Conservation (phyloP, 2,888 invertebrate genomes). For the Drosophila silvestris region DNA sequence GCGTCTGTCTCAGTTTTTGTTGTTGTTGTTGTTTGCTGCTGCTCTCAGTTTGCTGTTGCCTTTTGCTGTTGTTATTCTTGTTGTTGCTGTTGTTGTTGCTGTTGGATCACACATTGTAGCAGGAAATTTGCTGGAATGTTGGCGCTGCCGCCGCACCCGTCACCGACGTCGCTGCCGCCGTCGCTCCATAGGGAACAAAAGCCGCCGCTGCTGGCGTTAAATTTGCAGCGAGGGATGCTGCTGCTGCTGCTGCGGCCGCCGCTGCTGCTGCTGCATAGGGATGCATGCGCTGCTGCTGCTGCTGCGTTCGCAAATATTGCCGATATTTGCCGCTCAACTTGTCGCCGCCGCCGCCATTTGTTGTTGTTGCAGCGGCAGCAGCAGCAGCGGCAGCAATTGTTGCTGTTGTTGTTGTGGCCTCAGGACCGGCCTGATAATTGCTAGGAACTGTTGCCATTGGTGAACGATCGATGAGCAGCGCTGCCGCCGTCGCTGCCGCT, state of each 20-base stretch:
- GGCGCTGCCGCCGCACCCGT: slow-evolving; percentile 77
- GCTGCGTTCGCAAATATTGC: slow-evolving; percentile 87
- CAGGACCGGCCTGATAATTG: slow-evolving; percentile 86
- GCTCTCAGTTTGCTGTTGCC: slow-evolving; percentile 56
- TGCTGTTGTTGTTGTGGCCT: slow-evolving; percentile 80
- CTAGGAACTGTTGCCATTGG: slow-evolving; percentile 86
- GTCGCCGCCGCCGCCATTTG: slow-evolving; percentile 41
- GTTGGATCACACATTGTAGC: slow-evolving; percentile 87
- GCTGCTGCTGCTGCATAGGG: slow-evolving; percentile 86
- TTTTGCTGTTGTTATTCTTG: slow-evolving; percentile 34
- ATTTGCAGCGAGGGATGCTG: slow-evolving; percentile 83
- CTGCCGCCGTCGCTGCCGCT: slow-evolving; percentile 69
- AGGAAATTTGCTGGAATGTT: slow-evolving; percentile 87
- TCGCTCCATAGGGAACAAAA: slow-evolving; percentile 83
- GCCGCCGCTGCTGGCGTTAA: slow-evolving; percentile 86
- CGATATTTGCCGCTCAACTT: slow-evolving; percentile 87
- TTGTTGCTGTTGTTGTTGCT: slow-evolving; percentile 44
- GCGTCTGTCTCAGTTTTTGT: slow-evolving; percentile 72
- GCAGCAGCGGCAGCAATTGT: slow-evolving; percentile 41
- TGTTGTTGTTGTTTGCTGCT: slow-evolving; percentile 26
- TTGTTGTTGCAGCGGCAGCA: slow-evolving; percentile 47
- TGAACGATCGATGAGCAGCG: slow-evolving; percentile 83
- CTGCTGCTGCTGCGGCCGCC: slow-evolving; percentile 83
- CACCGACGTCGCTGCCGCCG: slow-evolving; percentile 73
- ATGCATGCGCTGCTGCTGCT: slow-evolving; percentile 86